Evolutionary conservation across 92 coral and sea anemone genomes (phyloP).

Genomic region (Palythoa grandiflora): DNA sequence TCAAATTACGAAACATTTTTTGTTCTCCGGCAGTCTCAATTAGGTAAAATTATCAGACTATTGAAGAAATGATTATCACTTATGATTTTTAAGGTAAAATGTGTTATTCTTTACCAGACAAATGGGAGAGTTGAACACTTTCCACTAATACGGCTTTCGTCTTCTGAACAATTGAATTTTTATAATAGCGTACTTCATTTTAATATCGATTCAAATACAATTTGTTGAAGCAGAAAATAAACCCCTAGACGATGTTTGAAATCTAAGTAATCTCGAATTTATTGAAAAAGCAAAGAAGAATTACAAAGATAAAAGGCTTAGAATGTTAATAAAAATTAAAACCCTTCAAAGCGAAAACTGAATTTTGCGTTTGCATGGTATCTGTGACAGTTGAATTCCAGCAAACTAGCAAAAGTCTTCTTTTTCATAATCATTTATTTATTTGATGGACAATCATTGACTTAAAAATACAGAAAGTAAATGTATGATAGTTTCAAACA

Average conservation of each 20-base stretch:
- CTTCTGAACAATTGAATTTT: not conserved
- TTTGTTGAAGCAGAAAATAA: constrained; percentile 9
- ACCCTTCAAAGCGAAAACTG: not conserved
- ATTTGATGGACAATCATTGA: not conserved
- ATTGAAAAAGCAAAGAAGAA: not conserved
- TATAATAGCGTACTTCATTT: not conserved
- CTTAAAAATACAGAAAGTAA: too few relatives aligned
- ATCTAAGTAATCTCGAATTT: not conserved
- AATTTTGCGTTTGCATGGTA: not conserved
- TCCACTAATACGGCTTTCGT: not conserved
- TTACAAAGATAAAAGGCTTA: not conserved
- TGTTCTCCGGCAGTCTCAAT: too few relatives aligned
- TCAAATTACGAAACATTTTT: too few relatives aligned
- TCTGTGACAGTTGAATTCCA: not conserved
- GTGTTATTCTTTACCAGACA: not conserved
- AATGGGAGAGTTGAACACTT: not conserved
- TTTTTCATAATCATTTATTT: not conserved
- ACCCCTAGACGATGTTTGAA: not conserved
- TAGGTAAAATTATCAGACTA: too few relatives aligned
- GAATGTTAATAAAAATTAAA: not conserved
- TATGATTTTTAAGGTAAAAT: not conserved
- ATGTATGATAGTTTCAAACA: too few relatives aligned
- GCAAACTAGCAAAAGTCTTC: not conserved
- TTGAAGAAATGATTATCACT: not conserved
- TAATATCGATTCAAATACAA: not conserved